Conservation (phyloP, 2,797 vertebrate species). For the Tympanoctomys barrerae region DNA sequence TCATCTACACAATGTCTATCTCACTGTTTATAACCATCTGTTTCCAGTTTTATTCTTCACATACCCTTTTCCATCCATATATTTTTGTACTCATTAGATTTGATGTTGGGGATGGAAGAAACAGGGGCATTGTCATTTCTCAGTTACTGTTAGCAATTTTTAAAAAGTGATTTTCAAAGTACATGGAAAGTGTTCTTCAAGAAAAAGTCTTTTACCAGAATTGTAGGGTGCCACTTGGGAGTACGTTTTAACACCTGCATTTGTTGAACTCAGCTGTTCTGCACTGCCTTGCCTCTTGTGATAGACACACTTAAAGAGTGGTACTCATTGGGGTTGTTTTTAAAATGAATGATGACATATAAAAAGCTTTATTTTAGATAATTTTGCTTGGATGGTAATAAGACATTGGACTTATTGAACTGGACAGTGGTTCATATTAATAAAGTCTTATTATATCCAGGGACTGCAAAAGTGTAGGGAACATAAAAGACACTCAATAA, state of each 20-base stretch:
- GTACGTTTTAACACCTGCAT: neutral
- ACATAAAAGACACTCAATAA: neutral
- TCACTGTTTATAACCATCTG: neutral
- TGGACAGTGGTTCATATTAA: neutral
- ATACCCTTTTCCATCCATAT: neutral
- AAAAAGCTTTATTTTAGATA: constrained; percentile 12
- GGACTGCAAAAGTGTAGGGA: neutral
- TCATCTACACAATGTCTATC: neutral
- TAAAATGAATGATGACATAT: constrained; percentile 17
- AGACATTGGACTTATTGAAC: neutral
- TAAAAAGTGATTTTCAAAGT: constrained; percentile 5
- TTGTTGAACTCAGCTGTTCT: neutral
- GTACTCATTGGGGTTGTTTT: neutral
- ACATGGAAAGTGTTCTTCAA: neutral
- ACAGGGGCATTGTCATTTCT: neutral
- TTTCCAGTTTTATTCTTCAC: constrained; percentile 4
- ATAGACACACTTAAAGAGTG: neutral
- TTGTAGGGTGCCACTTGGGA: neutral
- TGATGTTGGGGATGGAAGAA: neutral
- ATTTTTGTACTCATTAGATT: neutral
- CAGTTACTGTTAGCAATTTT: neutral
- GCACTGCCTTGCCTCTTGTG: neutral
- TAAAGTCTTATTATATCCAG: neutral
- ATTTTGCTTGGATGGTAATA: constrained; percentile 36
- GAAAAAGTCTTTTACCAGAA: neutral